Conservation (phyloP, 2,113 vertebrate species). For the Tenrec ecaudatus region DNA sequence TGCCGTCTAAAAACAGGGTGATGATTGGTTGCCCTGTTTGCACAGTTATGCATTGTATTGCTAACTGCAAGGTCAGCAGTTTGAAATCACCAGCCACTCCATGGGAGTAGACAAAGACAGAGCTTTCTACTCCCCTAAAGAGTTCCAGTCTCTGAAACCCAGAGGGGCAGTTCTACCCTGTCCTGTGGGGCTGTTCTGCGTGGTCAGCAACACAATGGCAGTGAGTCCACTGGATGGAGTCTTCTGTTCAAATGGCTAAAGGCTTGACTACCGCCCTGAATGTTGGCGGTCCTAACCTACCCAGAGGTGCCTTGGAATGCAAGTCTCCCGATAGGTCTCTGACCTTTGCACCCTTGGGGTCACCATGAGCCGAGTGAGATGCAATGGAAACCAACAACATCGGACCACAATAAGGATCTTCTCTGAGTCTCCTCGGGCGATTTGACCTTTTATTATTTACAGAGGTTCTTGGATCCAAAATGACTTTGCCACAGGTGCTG, state of each 20-base stretch:
- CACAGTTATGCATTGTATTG: too few relatives aligned
- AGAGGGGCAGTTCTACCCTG: too few relatives aligned
- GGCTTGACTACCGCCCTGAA: neutral
- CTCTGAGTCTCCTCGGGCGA: neutral
- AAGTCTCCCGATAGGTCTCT: neutral
- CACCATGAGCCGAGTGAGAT: neutral
- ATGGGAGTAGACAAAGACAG: too few relatives aligned
- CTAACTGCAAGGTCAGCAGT: neutral
- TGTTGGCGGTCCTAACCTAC: neutral
- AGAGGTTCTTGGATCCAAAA: neutral
- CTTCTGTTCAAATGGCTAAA: neutral
- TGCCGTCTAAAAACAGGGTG: neutral
- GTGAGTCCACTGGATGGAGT: neutral
- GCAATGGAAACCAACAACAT: neutral
- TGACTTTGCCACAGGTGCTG: neutral
- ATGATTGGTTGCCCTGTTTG: too few relatives aligned
- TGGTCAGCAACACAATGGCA: too few relatives aligned
- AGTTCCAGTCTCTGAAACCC: too few relatives aligned
- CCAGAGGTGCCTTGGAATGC: neutral
- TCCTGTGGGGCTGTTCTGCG: too few relatives aligned
- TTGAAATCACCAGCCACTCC: too few relatives aligned
- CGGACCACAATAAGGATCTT: neutral
- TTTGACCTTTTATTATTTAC: constrained; percentile 25
- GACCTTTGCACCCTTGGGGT: neutral
- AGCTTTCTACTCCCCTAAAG: too few relatives aligned